Evolutionary conservation across 1,140 invertebrate species (phyloP), one percentile per base, ranked within the genome.

Genomic region (Achroia grisella): DNA sequence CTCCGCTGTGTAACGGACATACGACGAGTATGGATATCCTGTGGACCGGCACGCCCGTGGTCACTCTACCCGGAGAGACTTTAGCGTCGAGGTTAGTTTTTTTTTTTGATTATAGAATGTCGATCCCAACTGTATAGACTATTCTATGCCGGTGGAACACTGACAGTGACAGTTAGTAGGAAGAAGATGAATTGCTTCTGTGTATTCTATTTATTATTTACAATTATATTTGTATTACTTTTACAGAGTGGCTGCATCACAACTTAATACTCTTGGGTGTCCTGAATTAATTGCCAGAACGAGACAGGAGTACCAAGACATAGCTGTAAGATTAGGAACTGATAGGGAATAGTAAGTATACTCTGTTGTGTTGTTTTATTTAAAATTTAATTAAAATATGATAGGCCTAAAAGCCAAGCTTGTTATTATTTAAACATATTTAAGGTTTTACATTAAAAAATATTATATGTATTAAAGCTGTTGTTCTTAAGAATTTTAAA

Each of bases 1-100:
- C 98, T 0, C 98, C 98, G 0, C 88, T 99, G 0, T 99, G 98
- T 70, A 99, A 99, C 87, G 98, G 98, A n/a, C 98, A 99, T 73
- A 99, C 98, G 0, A 99, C 98, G 2, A 98, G 97, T 52, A 99
- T 99, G 98, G 98, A 99, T 83, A 97, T 99, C 8, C 84, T 99
- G 30, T 99, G 98, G 98, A 98, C 98, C 0, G 98, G 98, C 35
- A 99, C 97, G 1, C 98, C 98, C 0, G 98, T 99, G 63, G 93
- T 99, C 4, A 99, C 98, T 0, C 87, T 98, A 44, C 96, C 97
- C 6, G 93, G 95, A 53, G 98, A 99, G 86, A 99, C 98, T 0
- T 82, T 99, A 14, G 98, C 98, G 0, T 99, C 97, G 8, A 81
- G 87, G 88, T 89, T 56, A 67, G 37, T 33, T 8, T 23, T 23